These are phyloP conservation scores for Halocaridina rubra DNA, from an alignment of 2,888 invertebrate genomes.

Conservation along the genomic window DNA sequence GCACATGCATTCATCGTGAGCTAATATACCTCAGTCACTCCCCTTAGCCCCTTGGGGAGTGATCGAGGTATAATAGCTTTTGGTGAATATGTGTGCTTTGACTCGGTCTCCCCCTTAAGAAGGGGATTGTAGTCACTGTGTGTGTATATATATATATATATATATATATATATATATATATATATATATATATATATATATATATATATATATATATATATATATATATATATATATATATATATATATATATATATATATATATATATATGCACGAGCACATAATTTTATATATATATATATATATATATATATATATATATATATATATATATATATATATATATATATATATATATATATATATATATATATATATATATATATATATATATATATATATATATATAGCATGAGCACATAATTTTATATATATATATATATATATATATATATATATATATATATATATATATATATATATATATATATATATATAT, in stretches of 20 bases:
- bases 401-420: neutral
- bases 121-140: too few species aligned
- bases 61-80: too few species aligned
- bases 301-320: neutral
- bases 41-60: too few species aligned
- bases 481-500: constrained; percentile 7
- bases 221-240: neutral
- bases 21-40: too few species aligned
- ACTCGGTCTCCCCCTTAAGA: too few species aligned
- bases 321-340: neutral
- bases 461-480: neutral
- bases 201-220: neutral
- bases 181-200: constrained; percentile 4
- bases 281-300: neutral
- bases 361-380: constrained; percentile 13
- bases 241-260: neutral
- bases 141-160: neutral
- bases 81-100: too few species aligned
- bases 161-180: neutral
- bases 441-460: neutral
- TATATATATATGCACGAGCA: neutral
- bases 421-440: neutral
- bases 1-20: too few species aligned
- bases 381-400: neutral
- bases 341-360: constrained; percentile 14